Evolutionary conservation across 2,888 invertebrate genomes (phyloP), one percentile per base, ranked within the genome.

Genomic region (Thecophora atra): DNA sequence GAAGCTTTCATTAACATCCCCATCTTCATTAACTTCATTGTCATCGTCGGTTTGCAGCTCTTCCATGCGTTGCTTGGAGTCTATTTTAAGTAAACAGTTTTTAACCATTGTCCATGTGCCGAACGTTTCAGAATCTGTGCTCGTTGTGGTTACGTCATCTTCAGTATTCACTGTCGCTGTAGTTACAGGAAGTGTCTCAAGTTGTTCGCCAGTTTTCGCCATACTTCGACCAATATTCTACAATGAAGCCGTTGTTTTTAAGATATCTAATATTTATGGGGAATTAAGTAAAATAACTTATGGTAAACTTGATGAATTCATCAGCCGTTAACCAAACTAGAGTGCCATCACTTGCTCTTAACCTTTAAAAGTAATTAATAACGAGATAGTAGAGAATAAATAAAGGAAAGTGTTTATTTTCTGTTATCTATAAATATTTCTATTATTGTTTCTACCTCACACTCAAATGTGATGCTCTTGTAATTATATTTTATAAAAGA

Each of bases 31-130:
- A 24, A n/a, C 11, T 13, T 54, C 28, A 19, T 66, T 44, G 5
- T 66, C 11, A 7, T 54, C 28, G 17, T 66, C 54, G 5, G 60
- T 21, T 52, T 62, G 58, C 21, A 76, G 69, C 30, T 72, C 65
- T 64, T 78, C 77, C 26, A 76, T 54, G 52, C 72, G 69, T 68
- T 75, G 69, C 51, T 64, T 70, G 19, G 70, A 70, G n/a, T 73
- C 75, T 8, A 75, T 75, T 15, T 60, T 66, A 11, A 44, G 73
- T 13, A 30, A 68, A 28, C 77, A 79, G 30, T 80, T 78, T 72
- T 79, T 80, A 21, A 86, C 78, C 67, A 86, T 76, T 47, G 85
- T 85, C 85, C 85, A 85, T 3, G 84, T 78, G 63, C 80, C 81
- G 72, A 82, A 81, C 47, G 77, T 74, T 77, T 79, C 84, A 21